Evolutionary conservation across 2,113 vertebrate genomes (phyloP).

Genomic region (Rhipidura dahli): DNA sequence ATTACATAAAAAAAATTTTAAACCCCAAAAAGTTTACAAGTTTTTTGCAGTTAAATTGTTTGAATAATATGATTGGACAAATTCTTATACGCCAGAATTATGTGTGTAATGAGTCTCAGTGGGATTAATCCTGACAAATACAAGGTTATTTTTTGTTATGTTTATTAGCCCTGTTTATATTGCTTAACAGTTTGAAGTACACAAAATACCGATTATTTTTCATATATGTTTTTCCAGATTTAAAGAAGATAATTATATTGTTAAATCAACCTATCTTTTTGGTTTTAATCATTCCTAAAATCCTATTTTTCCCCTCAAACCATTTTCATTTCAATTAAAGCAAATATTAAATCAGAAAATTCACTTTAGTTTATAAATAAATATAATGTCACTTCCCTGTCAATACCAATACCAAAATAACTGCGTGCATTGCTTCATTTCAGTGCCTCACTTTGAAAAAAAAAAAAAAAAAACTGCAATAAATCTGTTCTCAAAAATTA

Average conservation of each 20-base stretch:
- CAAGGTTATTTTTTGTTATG: background rate
- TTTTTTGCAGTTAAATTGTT: background rate
- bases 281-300: background rate
- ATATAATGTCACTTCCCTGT: background rate
- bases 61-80: background rate
- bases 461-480: background rate
- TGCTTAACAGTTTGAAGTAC: background rate
- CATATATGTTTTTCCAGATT: background rate
- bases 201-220: background rate
- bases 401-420: background rate
- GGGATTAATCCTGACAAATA: background rate
- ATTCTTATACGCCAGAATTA: background rate
- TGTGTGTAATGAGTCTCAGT: background rate
- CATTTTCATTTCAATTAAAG: background rate
- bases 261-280: background rate
- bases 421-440: background rate
- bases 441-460: background rate
- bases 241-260: background rate
- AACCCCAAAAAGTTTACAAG: background rate
- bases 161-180: background rate
- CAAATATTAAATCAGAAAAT: background rate
- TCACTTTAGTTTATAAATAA: conserved; percentile 1
- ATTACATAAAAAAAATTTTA: background rate
- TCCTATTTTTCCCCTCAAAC: background rate
- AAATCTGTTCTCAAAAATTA: background rate